phyloP scores from a whole-genome alignment of 1,140 invertebrate genomes.

The Eriocheir sinensis region DNA sequence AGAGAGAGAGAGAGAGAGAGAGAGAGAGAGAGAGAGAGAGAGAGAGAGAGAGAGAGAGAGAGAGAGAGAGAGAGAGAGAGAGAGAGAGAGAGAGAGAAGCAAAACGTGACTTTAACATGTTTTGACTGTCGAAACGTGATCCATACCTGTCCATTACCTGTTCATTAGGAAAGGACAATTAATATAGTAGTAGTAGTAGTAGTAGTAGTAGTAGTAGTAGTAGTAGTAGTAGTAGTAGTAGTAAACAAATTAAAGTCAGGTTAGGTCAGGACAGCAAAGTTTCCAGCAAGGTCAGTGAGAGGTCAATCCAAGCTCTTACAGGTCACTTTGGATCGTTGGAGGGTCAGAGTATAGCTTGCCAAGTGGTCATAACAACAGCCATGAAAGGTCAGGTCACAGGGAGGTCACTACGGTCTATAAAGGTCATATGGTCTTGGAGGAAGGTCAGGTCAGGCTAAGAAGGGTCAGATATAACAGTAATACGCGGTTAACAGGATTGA shows the following conservation, averaged over 20 bases:
- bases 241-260: not conserved
- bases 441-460: not conserved
- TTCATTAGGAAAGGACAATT: no score
- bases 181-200: conserved; percentile 15
- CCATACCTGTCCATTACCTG: no score
- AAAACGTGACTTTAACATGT: not conserved
- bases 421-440: not conserved
- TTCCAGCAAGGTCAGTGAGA: no score
- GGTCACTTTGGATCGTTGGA: not conserved
- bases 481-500: not conserved
- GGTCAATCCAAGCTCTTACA: no score
- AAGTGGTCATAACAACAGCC: not conserved
- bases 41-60: no score
- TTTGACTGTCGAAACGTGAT: no score
- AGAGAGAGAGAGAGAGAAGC: not conserved
- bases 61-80: not conserved
- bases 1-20: not conserved
- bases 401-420: not conserved
- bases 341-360: not conserved
- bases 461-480: not conserved
- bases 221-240: conserved; percentile 4
- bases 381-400: not conserved
- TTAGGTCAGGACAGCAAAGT: no score
- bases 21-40: conserved; percentile 8
- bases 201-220: conserved; percentile 11